A percentile compares a stretch with the other conserved stretches of the same genome.
Evolutionary conservation across 2,113 vertebrate genomes (phyloP).

Genomic region (Pionites leucogaster): DNA sequence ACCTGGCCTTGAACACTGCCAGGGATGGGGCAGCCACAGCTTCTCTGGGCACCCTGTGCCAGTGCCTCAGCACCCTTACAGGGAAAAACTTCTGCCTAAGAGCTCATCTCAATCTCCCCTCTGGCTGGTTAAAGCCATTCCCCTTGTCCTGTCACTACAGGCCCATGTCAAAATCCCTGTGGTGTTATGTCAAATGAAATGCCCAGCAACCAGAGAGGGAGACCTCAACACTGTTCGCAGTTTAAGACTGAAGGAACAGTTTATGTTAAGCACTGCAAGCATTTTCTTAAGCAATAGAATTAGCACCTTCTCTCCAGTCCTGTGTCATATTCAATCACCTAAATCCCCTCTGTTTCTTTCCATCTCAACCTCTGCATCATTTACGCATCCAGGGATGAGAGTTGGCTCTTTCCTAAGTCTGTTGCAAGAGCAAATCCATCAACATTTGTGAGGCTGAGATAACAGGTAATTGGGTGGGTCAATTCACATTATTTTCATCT

Average conservation of each 20-base stretch:
- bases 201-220: background rate
- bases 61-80: background rate
- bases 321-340: background rate
- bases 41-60: background rate
- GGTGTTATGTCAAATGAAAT: background rate
- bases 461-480: conserved; percentile 10
- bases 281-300: background rate
- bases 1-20: background rate
- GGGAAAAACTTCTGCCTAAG: background rate
- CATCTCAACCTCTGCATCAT: background rate
- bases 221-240: background rate
- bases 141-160: background rate
- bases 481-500: conserved; percentile 32
- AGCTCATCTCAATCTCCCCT: background rate
- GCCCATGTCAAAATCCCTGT: background rate
- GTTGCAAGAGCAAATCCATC: background rate
- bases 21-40: background rate
- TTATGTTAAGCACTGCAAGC: background rate
- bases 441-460: background rate
- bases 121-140: background rate
- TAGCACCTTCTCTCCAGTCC: background rate
- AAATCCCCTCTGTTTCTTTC: background rate
- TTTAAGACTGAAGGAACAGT: background rate
- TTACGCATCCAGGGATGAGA: background rate
- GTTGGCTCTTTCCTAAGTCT: fast-evolving